Conservation (phyloP, 1,140 invertebrate genomes). For the Cyclina sinensis region DNA sequence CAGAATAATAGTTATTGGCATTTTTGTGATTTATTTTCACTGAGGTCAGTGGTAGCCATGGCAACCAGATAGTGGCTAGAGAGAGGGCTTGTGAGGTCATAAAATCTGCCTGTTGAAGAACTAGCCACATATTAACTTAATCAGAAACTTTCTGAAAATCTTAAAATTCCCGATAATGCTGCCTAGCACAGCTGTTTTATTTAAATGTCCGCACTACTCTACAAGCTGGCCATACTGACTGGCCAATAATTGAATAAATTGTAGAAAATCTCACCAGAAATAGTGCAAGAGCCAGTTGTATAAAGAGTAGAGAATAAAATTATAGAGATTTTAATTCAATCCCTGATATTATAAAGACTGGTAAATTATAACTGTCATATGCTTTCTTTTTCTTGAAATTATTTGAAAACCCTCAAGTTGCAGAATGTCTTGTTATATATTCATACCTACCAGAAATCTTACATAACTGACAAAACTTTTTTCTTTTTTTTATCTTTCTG, state of each 20-base stretch:
- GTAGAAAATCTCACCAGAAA: not conserved
- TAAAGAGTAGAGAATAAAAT: not conserved
- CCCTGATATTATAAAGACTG: not conserved
- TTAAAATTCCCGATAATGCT: slow-evolving; percentile 54
- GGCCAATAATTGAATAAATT: slow-evolving; percentile 55
- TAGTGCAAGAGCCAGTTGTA: not conserved
- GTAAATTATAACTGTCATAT: not conserved
- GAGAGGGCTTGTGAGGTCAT: slow-evolving; percentile 49
- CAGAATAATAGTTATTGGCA: slow-evolving; percentile 69
- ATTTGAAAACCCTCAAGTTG: no score
- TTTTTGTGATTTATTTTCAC: slow-evolving; percentile 70
- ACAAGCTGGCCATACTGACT: slow-evolving; percentile 2
- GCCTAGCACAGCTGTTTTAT: slow-evolving; percentile 50
- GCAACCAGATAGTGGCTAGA: slow-evolving; percentile 63
- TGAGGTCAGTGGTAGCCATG: slow-evolving; percentile 62
- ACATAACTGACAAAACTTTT: no score
- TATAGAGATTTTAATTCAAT: not conserved
- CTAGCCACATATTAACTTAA: slow-evolving; percentile 63
- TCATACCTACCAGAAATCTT: no score
- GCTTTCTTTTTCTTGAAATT: not conserved
- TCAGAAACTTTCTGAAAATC: slow-evolving; percentile 59
- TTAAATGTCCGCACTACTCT: slow-evolving; percentile 38
- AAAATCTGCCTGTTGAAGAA: slow-evolving; percentile 55
- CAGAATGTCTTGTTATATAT: no score
- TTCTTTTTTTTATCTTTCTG: no score